Conservation (phyloP, 2,888 invertebrate genomes). For the Aporophyla lueneburgensis region DNA sequence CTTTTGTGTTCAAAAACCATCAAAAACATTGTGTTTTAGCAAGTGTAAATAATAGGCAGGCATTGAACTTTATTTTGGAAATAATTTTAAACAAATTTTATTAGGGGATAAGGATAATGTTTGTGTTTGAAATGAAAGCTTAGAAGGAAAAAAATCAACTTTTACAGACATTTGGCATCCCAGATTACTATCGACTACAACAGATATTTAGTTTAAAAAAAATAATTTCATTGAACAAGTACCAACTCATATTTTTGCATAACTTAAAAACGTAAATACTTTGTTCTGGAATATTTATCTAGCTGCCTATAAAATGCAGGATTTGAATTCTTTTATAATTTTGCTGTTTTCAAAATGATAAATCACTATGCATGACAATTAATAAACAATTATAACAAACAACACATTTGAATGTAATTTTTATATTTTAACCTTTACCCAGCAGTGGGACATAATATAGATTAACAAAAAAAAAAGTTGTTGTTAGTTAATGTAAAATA, state of each 20-base stretch:
- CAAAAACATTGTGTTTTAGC: neutral
- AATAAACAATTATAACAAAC: neutral
- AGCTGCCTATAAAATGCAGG: neutral
- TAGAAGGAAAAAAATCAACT: neutral
- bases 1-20: neutral
- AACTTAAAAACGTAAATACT: neutral
- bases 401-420: neutral
- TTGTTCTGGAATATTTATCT: neutral
- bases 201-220: neutral
- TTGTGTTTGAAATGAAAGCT: neutral
- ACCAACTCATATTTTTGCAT: neutral
- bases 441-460: too few relatives aligned
- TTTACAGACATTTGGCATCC: neutral
- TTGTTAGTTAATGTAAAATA: neutral
- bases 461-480: too few relatives aligned
- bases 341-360: neutral
- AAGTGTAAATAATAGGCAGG: neutral
- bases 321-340: neutral
- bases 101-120: neutral
- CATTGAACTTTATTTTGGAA: neutral
- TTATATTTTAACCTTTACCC: too few relatives aligned
- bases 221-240: neutral
- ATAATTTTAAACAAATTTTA: neutral
- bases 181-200: neutral
- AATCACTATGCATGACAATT: neutral